A percentile compares a stretch with the other conserved stretches of the same genome.
Conservation (phyloP, 2,888 invertebrate genomes). For the Furcula furcula region DNA sequence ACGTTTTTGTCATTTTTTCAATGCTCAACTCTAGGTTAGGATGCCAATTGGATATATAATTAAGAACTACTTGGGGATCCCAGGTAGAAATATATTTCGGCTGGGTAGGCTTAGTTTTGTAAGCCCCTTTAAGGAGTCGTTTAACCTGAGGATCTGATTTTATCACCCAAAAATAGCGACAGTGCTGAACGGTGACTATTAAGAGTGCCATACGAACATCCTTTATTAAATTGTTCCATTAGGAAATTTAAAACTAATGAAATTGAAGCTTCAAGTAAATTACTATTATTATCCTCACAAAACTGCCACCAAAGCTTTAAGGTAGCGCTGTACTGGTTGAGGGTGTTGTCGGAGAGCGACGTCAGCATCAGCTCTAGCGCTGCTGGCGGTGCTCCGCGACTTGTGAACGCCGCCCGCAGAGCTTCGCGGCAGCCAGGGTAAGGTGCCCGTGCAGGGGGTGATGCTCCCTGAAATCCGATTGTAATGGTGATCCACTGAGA, state of each 20-base stretch:
- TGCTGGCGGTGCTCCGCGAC: neutral
- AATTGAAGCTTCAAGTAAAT: too few species aligned
- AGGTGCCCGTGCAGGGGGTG: slow-evolving; percentile 3
- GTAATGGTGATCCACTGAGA: neutral
- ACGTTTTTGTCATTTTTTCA: too few species aligned
- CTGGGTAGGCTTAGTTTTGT: neutral
- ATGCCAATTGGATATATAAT: too few species aligned
- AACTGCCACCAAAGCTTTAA: slow-evolving; percentile 2
- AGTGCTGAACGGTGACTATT: neutral
- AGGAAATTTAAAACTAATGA: neutral
- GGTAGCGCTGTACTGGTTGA: neutral
- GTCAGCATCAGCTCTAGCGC: neutral
- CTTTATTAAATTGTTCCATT: neutral
- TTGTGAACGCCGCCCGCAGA: slow-evolving; percentile 1
- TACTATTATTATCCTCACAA: neutral
- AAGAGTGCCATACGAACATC: neutral
- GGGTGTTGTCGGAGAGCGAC: neutral
- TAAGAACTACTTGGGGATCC: neutral
- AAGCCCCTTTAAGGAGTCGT: neutral
- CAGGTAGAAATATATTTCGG: neutral
- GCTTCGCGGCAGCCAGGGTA: slow-evolving; percentile 2
- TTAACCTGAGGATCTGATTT: neutral
- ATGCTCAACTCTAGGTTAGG: too few species aligned
- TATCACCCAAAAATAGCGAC: neutral
- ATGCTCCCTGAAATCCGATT: slow-evolving; percentile 4